Evolutionary conservation across 1,140 invertebrate genomes (phyloP).

Genomic region (Pseudomyrmex gracilis): DNA sequence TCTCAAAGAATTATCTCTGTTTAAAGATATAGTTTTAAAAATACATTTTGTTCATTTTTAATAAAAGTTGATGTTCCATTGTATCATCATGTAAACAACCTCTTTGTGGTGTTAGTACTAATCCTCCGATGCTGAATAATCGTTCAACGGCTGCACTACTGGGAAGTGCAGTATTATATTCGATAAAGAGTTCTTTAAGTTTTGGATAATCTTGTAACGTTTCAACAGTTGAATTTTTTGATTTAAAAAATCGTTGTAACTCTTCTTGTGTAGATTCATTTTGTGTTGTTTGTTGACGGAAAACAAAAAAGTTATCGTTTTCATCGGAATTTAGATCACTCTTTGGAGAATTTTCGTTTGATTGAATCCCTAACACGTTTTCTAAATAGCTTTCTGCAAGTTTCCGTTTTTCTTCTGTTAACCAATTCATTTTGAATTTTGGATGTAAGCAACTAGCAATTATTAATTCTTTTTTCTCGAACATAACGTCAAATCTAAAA

Average conservation of each 20-base stretch:
- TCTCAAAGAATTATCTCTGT: too few relatives aligned
- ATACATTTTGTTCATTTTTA: constrained; percentile 7
- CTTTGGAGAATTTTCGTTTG: too few relatives aligned
- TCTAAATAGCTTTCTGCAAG: too few relatives aligned
- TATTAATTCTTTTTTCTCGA: neutral
- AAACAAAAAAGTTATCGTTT: neutral
- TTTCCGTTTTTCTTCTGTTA: neutral
- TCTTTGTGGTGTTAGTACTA: neutral
- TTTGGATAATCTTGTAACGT: neutral
- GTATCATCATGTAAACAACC: neutral
- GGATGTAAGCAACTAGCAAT: neutral
- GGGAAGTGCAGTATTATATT: too few relatives aligned
- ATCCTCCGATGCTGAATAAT: too few relatives aligned
- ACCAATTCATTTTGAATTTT: neutral
- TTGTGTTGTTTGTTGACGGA: neutral
- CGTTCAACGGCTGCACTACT: too few relatives aligned
- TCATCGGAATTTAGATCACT: too few relatives aligned
- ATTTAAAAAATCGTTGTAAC: neutral
- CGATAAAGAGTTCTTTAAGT: neutral
- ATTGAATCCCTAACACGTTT: too few relatives aligned
- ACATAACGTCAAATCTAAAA: neutral
- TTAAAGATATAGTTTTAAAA: too few relatives aligned
- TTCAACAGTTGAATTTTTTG: neutral
- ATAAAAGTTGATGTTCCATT: neutral
- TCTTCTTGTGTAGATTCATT: neutral